A percentile compares a stretch with the other conserved stretches of the same genome.
Evolutionary conservation across 2,888 invertebrate genomes (phyloP).

Genomic region (Synergus gifuensis): DNA sequence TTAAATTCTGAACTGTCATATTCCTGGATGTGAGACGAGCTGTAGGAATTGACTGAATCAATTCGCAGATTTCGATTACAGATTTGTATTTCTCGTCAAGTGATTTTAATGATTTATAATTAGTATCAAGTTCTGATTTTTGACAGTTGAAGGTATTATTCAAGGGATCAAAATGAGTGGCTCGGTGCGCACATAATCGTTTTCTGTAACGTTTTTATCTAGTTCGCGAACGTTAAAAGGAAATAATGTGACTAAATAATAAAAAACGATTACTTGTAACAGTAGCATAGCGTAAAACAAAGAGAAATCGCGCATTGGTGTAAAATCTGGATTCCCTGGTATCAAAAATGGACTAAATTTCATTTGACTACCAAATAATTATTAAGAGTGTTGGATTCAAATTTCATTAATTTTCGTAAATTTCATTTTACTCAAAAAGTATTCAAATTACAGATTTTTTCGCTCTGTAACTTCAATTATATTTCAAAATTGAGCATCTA

Average conservation of each 20-base stretch:
- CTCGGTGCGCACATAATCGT: constrained; percentile 76
- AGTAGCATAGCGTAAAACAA: constrained; percentile 35
- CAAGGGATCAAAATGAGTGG: constrained; percentile 64
- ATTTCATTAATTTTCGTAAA: no score
- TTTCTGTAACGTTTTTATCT: constrained; percentile 57
- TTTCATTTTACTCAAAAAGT: no score
- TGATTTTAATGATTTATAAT: neutral
- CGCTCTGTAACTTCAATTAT: no score
- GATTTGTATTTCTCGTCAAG: neutral
- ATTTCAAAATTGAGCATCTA: no score
- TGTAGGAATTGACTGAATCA: neutral
- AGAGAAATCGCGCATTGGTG: constrained; percentile 19
- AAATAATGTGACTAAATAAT: neutral
- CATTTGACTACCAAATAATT: neutral
- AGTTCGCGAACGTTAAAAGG: neutral
- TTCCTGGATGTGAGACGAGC: neutral
- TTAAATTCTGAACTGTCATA: neutral
- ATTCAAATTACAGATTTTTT: no score
- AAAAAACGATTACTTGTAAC: neutral
- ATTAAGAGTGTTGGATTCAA: neutral
- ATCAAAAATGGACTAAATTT: neutral
- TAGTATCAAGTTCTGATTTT: constrained; percentile 30
- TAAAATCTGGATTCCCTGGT: constrained; percentile 43
- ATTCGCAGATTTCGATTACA: neutral
- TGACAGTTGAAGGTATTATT: constrained; percentile 41